Evolutionary conservation across 1,140 invertebrate genomes (phyloP).

Genomic region (Phortica variegata): DNA sequence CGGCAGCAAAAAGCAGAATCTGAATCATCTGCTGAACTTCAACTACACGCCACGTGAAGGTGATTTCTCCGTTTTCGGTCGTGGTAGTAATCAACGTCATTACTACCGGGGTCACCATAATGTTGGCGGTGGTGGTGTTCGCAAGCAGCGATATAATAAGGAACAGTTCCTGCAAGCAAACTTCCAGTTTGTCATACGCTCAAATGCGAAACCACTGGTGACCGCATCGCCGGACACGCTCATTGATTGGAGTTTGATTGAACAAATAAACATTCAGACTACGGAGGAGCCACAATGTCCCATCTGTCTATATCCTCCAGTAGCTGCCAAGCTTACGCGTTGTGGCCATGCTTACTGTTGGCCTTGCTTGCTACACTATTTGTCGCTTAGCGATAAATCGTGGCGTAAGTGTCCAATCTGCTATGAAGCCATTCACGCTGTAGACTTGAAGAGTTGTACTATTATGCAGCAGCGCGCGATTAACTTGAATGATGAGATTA

Average conservation of each 20-base stretch:
- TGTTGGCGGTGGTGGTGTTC: conserved; percentile 35
- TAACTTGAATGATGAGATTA: conserved; percentile 72
- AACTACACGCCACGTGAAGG: conserved; percentile 68
- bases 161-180: conserved; percentile 93
- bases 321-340: conserved; percentile 85
- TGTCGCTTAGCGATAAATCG: conserved; percentile 75
- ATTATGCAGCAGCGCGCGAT: conserved; percentile 57
- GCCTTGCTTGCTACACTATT: conserved; percentile 92
- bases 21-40: conserved; percentile 91
- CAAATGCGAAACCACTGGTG: conserved; percentile 69
- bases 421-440: conserved; percentile 68
- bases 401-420: conserved; percentile 86
- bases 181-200: conserved; percentile 91
- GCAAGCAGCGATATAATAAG: conserved; percentile 72
- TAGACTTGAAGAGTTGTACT: conserved; percentile 58
- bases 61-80: conserved; percentile 17
- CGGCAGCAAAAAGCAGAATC: conserved; percentile 87
- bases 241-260: conserved; percentile 88
- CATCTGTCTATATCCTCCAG: conserved; percentile 83
- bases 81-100: conserved; percentile 52
- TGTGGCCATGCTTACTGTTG: conserved; percentile 97
- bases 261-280: conserved; percentile 79
- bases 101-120: conserved; percentile 54
- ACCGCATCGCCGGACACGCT: conserved; percentile 77
- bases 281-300: conserved; percentile 79